Evolutionary conservation across 1,140 invertebrate species (phyloP).

Genomic region (Sesamia nonagrioides): DNA sequence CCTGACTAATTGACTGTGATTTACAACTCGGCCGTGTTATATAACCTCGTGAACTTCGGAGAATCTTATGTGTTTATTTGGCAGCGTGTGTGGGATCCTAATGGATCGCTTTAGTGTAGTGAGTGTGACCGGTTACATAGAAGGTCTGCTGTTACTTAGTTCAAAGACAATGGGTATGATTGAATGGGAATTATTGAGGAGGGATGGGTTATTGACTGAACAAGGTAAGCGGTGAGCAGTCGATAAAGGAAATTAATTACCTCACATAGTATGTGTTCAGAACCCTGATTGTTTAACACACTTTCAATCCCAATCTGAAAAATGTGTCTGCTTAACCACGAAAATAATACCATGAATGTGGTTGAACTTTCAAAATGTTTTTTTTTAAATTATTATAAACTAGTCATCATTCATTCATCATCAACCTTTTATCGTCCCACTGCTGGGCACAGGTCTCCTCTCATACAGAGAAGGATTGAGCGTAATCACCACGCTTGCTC

Average conservation of each 20-base stretch:
- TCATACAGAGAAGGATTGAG: no score
- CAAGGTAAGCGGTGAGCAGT: neutral
- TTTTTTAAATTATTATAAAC: no score
- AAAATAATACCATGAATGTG: no score
- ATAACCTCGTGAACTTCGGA: constrained; percentile 67
- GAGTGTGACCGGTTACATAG: constrained; percentile 19
- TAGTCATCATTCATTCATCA: no score
- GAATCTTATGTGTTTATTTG: constrained; percentile 71
- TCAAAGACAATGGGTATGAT: constrained; percentile 1
- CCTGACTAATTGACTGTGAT: constrained; percentile 75
- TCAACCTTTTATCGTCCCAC: no score
- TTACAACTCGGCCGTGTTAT: constrained; percentile 74
- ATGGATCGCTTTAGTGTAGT: constrained; percentile 22
- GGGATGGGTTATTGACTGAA: constrained; percentile 13
- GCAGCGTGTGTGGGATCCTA: constrained; percentile 73
- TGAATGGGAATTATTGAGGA: neutral
- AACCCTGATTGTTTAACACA: no score
- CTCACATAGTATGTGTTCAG: neutral
- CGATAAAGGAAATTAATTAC: constrained; percentile 6
- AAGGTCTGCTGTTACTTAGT: neutral
- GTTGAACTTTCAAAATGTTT: no score
- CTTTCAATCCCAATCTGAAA: no score
- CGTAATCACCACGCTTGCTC: no score
- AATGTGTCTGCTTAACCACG: no score
- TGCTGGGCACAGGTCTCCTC: no score